Evolutionary conservation across 2,888 invertebrate genomes (phyloP).

Genomic region (Sarcophaga variegata): DNA sequence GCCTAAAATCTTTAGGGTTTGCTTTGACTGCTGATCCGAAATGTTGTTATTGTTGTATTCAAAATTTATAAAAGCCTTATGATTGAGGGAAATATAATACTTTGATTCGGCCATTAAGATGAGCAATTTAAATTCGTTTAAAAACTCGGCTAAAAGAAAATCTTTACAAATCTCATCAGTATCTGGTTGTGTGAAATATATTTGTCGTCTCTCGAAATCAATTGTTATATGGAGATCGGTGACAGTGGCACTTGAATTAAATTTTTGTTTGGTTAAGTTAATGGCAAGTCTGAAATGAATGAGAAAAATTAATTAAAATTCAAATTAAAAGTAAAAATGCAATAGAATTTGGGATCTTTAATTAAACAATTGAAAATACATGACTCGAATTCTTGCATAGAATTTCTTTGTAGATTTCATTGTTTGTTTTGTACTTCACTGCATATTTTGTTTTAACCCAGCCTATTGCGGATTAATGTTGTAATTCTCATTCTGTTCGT

Average conservation of each 20-base stretch:
- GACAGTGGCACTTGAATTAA: not conserved
- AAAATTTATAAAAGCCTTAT: constrained; percentile 21
- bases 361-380: too few species aligned
- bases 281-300: constrained; percentile 10
- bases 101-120: constrained; percentile 58
- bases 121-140: constrained; percentile 49
- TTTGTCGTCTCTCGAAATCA: constrained; percentile 2
- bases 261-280: not conserved
- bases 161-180: not conserved
- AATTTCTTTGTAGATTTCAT: too few species aligned
- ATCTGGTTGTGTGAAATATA: not conserved
- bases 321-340: too few species aligned
- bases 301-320: not conserved
- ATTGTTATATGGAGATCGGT: constrained; percentile 6
- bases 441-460: too few species aligned
- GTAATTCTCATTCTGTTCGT: too few species aligned
- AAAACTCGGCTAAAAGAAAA: constrained; percentile 10
- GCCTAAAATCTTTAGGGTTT: constrained; percentile 32
- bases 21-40: constrained; percentile 9
- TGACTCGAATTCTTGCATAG: too few species aligned
- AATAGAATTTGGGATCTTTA: too few species aligned
- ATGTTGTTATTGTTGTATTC: constrained; percentile 13
- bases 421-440: too few species aligned
- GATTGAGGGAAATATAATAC: constrained; percentile 53
- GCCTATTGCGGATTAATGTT: too few species aligned